Conservation (phyloP, 2,888 invertebrate species). For the Phengaris arion region DNA sequence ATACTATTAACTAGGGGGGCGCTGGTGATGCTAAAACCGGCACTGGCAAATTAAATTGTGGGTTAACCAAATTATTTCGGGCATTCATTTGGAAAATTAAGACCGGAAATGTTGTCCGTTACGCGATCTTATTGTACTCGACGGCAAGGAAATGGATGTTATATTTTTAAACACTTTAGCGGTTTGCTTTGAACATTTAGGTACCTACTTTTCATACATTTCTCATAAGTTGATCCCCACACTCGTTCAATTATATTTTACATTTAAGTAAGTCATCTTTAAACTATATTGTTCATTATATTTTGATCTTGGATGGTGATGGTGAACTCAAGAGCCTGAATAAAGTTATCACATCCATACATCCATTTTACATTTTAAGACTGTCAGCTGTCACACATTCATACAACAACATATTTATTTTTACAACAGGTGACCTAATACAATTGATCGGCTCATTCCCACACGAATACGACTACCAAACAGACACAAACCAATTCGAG, state of each 20-base stretch:
- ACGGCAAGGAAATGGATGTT: not conserved
- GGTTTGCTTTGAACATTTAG: not conserved
- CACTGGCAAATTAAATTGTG: not conserved
- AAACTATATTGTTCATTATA: no score
- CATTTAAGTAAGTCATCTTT: no score
- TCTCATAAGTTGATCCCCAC: no score
- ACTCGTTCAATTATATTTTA: no score
- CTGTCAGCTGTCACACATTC: not conserved
- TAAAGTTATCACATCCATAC: not conserved
- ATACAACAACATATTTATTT: constrained; percentile 35
- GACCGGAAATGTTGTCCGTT: constrained; percentile 12
- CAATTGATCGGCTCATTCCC: constrained; percentile 75
- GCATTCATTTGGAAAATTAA: constrained; percentile 17
- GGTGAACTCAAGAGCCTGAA: no score
- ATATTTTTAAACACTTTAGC: not conserved
- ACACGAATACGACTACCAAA: constrained; percentile 69
- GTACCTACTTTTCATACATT: no score
- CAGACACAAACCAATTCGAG: constrained; percentile 69
- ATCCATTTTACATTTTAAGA: not conserved
- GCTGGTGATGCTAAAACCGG: no score
- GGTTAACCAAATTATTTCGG: not conserved
- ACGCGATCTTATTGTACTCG: constrained; percentile 1
- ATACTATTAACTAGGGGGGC: no score
- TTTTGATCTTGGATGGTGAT: no score
- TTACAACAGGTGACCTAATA: constrained; percentile 73